These are phyloP conservation scores for Brachionichthys hirsutus DNA, from an alignment of 2,113 vertebrate genomes.

Conservation along the genomic window DNA sequence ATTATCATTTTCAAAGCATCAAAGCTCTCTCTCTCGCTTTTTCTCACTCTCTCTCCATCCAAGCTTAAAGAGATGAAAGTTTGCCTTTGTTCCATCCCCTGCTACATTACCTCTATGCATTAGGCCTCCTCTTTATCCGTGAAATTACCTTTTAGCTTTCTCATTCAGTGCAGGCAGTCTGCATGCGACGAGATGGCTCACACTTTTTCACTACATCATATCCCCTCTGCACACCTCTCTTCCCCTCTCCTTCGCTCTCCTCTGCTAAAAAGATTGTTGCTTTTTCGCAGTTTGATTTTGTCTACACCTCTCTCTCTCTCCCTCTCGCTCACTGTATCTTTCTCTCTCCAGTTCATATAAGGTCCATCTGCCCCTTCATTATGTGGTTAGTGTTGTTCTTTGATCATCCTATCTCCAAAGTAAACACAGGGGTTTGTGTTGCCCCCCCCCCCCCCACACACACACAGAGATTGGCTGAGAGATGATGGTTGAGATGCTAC, in stretches of 20 bases:
- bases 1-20: conserved; percentile 88
- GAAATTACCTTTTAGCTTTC: conserved; percentile 88
- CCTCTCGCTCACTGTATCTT: neutral
- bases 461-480: conserved; percentile 63
- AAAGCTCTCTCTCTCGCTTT: conserved; percentile 79
- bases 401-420: conserved; percentile 77
- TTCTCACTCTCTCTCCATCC: conserved; percentile 80
- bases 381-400: conserved; percentile 77
- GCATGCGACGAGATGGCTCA: conserved; percentile 79
- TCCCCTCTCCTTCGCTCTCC: conserved; percentile 12
- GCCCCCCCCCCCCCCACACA: conserved; percentile 63
- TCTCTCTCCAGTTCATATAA: conserved; percentile 55
- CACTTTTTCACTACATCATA: conserved; percentile 79
- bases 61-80: conserved; percentile 87
- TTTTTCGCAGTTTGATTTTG: conserved; percentile 74
- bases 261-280: conserved; percentile 71
- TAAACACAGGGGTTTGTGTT: conserved; percentile 74
- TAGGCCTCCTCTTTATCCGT: conserved; percentile 85
- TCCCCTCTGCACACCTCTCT: conserved; percentile 42
- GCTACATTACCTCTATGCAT: conserved; percentile 85
- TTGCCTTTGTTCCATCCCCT: conserved; percentile 85
- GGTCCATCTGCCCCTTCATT: conserved; percentile 75
- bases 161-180: conserved; percentile 82
- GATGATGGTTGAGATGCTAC: conserved; percentile 71
- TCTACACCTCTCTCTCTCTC: conserved; percentile 50